phyloP scores from a whole-genome alignment of 2,888 invertebrate species.

The Tolmerus cingulatus region DNA sequence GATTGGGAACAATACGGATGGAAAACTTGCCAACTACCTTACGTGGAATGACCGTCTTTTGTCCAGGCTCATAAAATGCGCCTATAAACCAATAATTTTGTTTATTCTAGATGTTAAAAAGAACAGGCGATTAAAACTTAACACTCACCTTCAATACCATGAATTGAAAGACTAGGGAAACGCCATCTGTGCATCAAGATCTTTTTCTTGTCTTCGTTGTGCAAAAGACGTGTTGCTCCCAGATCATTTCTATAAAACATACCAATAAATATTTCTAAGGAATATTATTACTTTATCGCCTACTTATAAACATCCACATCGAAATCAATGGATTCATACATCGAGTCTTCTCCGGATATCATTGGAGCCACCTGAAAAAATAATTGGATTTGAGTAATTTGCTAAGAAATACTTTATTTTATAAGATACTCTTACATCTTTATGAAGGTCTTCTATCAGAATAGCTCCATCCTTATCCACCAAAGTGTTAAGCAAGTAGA shows the following conservation, averaged over 20 bases:
- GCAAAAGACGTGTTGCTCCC: constrained; percentile 74
- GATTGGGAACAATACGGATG: constrained; percentile 94
- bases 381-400: not conserved
- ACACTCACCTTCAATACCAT: constrained; percentile 84
- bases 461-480: constrained; percentile 90
- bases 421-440: constrained; percentile 70
- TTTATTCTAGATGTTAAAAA: not conserved
- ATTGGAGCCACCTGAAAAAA: constrained; percentile 66
- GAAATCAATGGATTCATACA: constrained; percentile 87
- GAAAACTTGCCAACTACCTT: constrained; percentile 98
- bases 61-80: constrained; percentile 91
- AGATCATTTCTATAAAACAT: constrained; percentile 67
- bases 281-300: constrained; percentile 43
- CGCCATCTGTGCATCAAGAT: constrained; percentile 96
- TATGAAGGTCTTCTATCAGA: constrained; percentile 80
- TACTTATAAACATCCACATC: constrained; percentile 79
- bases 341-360: constrained; percentile 72
- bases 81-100: constrained; percentile 55
- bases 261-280: not conserved
- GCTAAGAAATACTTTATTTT: too few species aligned
- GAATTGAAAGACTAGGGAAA: constrained; percentile 90
- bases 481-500: constrained; percentile 83
- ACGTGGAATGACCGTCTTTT: constrained; percentile 93
- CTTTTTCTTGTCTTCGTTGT: constrained; percentile 81
- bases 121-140: constrained; percentile 56